Evolutionary conservation across 1,140 invertebrate genomes (phyloP), one percentile per base, ranked within the genome.

Genomic region (Atta colombica): DNA sequence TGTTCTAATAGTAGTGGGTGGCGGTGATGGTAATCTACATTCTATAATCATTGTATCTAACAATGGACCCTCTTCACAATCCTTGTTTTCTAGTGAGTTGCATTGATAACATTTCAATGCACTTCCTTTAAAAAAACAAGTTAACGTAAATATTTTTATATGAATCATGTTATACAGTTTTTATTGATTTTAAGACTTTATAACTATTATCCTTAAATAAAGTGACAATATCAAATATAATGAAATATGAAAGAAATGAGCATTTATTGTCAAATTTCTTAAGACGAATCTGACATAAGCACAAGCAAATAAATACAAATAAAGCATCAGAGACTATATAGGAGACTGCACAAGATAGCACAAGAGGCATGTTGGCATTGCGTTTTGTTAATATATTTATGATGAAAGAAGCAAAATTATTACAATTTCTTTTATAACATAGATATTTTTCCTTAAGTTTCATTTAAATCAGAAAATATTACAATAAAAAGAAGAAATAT

Each of bases 61-160:
- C 0, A 45, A 14, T 28, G 21, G 55, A 49, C 45, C 60, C 0
- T 39, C 0, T 0, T 0, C 3, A 65, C 89, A 90, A 5, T n/a
- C 0, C 0, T 28, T 6, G 28, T 77, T 12, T 0, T 74, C 31
- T 2, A 0, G 0, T 0, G 61, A 65, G 0, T 12, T 31, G 25
- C 89, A 92, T 18, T 12, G 0, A 21, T 87, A 90, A 60, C 91
- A 92, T 25, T 80, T 49, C 3, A 91, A 66, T 14, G 68, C 28
- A 1, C 10, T 16, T 7, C 86, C 91, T 92, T 66, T 12, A 53
- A 72, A 55, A 35, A 7, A 77, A 49, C 7, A 1, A 35, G 31
- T 35, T 35, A 35, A 31, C 31, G 31, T 4, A 35, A 35, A 35
- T 35, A 0, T 0, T 39, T 39, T 39, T 39, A 45, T 18, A 12